These are phyloP conservation scores for Stegodyphus mimosarum DNA, from an alignment of 1,140 invertebrate species.

Conservation along the genomic window DNA sequence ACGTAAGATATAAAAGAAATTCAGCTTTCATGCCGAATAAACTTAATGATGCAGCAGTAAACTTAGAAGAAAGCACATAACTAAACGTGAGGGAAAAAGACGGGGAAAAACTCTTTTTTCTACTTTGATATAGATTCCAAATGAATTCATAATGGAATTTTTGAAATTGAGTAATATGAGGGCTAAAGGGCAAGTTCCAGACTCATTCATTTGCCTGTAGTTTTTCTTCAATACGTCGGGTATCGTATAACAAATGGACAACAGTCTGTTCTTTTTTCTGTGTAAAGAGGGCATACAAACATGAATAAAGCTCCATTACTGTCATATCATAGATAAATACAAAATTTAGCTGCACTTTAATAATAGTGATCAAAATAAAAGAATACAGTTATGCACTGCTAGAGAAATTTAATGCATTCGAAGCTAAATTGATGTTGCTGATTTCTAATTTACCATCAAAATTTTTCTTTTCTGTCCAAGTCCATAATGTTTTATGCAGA, in stretches of 20 bases:
- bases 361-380: no score
- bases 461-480: no score
- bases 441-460: no score
- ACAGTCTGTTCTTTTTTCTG: no score
- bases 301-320: no score
- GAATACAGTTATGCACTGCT: no score
- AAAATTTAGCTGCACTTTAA: no score
- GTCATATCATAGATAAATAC: no score
- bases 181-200: not conserved
- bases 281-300: no score
- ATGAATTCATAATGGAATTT: slow-evolving; percentile 18
- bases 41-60: not conserved
- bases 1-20: not conserved
- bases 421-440: no score
- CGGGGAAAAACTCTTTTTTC: not conserved
- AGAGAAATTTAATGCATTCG: no score
- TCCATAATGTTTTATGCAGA: no score
- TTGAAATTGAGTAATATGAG: slow-evolving; percentile 21
- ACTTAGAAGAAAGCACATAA: not conserved
- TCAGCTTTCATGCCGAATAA: not conserved
- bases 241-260: not conserved
- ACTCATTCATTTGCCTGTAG: not conserved
- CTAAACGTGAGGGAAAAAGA: not conserved
- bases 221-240: not conserved
- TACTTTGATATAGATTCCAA: not conserved